These are phyloP conservation scores for Chrysemys picta DNA, from an alignment of 2,113 vertebrate species.

Conservation along the genomic window DNA sequence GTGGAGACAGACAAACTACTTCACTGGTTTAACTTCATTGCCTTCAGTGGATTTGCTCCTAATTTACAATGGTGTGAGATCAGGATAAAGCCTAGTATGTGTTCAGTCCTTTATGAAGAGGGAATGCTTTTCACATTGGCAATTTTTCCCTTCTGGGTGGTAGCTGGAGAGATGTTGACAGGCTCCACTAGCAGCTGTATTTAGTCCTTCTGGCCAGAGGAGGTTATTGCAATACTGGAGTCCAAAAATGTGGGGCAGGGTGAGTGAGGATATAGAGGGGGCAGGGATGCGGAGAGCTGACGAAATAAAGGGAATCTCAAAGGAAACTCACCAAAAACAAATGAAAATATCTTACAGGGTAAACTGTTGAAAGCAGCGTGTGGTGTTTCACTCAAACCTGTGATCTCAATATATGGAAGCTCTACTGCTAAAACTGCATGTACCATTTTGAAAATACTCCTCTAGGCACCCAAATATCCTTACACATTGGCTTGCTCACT, in stretches of 20 bases:
- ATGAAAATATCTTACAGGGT: neutral
- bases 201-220: neutral
- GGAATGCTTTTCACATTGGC: neutral
- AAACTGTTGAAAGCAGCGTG: neutral
- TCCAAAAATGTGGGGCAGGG: neutral
- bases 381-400: neutral
- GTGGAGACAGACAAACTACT: neutral
- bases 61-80: neutral
- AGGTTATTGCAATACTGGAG: neutral
- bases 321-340: neutral
- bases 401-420: fast-evolving
- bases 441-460: neutral
- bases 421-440: fast-evolving
- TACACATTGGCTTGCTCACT: neutral
- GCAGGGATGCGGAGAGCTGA: neutral
- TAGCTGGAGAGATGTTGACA: neutral
- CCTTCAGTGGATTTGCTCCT: neutral
- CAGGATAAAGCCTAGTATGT: neutral
- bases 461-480: neutral
- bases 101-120: fast-evolving
- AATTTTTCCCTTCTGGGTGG: neutral
- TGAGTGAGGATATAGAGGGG: neutral
- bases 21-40: neutral
- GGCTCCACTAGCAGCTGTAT: neutral
- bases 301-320: neutral